A percentile compares a stretch with the other conserved stretches of the same genome.
phyloP scores from a whole-genome alignment of 2,888 invertebrate species.

The Oligia latruncula region DNA sequence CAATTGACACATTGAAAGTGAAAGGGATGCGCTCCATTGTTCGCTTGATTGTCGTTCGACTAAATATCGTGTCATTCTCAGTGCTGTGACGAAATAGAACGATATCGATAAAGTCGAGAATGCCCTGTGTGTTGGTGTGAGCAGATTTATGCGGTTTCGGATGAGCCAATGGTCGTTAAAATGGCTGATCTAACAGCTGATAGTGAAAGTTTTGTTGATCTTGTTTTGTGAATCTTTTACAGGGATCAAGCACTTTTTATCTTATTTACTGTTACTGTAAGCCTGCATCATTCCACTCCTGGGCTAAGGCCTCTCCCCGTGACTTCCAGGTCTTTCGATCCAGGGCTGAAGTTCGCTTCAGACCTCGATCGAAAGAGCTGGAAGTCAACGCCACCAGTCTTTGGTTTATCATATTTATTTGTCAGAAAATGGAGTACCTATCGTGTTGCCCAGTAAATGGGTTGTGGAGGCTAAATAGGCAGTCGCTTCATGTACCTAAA shows the following conservation, averaged over 20 bases:
- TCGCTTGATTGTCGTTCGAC: conserved; percentile 78
- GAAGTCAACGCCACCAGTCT: no score
- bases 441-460: no score
- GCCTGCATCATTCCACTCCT: no score
- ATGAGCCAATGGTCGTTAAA: conserved; percentile 48
- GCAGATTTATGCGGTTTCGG: conserved; percentile 50
- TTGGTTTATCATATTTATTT: no score
- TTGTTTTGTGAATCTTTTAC: neutral
- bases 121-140: conserved; percentile 67
- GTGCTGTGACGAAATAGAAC: conserved; percentile 81
- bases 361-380: no score
- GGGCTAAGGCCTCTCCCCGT: no score
- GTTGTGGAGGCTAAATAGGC: no score
- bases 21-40: conserved; percentile 85
- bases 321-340: no score
- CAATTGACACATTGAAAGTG: conserved; percentile 86
- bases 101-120: conserved; percentile 73
- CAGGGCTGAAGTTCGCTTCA: no score
- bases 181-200: conserved; percentile 15
- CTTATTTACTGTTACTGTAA: no score
- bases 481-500: no score
- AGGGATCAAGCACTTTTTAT: neutral
- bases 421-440: no score
- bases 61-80: conserved; percentile 88
- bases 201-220: conserved; percentile 28